Evolutionary conservation across 2,113 vertebrate genomes (phyloP).

Genomic region (Caracal caracal): DNA sequence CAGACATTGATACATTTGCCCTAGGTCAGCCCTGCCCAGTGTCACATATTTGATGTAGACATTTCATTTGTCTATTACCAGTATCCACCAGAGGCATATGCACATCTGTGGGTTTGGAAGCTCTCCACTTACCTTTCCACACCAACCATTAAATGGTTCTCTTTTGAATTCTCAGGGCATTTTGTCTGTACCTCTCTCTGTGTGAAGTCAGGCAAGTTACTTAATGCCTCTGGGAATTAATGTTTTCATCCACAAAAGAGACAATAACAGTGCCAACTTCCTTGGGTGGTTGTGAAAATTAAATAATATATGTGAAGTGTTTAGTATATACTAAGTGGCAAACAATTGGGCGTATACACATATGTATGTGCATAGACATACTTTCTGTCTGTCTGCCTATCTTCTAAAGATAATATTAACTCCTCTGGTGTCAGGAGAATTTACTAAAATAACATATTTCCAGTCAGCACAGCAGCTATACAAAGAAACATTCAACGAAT

Average conservation of each 20-base stretch:
- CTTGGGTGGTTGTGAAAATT: not conserved
- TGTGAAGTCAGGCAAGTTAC: not conserved
- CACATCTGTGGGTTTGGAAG: not conserved
- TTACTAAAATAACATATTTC: not conserved
- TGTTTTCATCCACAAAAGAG: not conserved
- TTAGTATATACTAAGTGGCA: not conserved
- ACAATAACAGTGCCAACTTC: not conserved
- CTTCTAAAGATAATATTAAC: not conserved
- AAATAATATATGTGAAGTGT: not conserved
- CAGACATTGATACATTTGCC: not conserved
- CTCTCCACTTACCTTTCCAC: not conserved
- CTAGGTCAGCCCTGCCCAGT: not conserved
- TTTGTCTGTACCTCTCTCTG: not conserved
- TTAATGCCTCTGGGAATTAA: constrained; percentile 1
- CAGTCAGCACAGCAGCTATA: not conserved
- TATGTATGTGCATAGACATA: too few relatives aligned
- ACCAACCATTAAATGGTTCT: not conserved
- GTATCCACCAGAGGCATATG: not conserved
- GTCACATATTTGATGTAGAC: not conserved
- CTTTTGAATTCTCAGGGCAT: not conserved
- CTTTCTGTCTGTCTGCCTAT: not conserved
- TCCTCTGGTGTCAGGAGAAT: not conserved
- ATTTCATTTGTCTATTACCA: not conserved
- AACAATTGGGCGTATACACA: accelerated
- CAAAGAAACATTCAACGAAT: not conserved